Percentiles rank a stretch among this genome's conserved stretches.
Evolutionary conservation across 2,888 invertebrate species (phyloP).

Genomic region (Spodoptera picta): DNA sequence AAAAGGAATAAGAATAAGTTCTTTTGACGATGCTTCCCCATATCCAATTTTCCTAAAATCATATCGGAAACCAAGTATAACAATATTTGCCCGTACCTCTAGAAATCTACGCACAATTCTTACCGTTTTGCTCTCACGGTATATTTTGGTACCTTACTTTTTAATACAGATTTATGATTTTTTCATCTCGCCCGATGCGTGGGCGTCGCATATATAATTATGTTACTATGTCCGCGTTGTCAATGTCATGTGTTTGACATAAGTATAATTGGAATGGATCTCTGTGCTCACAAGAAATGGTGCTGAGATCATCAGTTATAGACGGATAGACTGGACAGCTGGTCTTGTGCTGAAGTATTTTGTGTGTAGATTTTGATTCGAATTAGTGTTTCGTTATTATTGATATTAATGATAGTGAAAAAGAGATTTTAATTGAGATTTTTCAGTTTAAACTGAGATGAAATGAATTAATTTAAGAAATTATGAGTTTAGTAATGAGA

Average conservation of each 20-base stretch:
- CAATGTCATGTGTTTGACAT: slow-evolving; percentile 43
- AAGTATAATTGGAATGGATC: slow-evolving; percentile 47
- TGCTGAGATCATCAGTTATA: slow-evolving; percentile 30
- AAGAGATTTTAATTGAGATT: too few relatives aligned
- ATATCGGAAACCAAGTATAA: neutral
- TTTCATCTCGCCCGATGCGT: slow-evolving; percentile 31
- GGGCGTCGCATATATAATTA: slow-evolving; percentile 31
- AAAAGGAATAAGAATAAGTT: too few relatives aligned
- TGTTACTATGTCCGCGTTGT: slow-evolving; percentile 42
- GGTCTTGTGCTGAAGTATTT: neutral
- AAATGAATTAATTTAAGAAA: too few relatives aligned
- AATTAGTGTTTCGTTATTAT: slow-evolving; percentile 1
- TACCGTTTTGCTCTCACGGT: slow-evolving; percentile 3
- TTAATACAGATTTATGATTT: slow-evolving; percentile 44
- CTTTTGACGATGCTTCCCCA: too few relatives aligned
- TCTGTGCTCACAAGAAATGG: slow-evolving; percentile 24
- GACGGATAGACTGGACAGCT: slow-evolving; percentile 5
- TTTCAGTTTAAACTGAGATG: too few relatives aligned
- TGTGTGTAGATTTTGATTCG: neutral
- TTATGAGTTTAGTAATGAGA: too few relatives aligned
- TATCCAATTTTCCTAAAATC: neutral
- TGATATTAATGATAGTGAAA: neutral
- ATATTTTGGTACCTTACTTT: slow-evolving; percentile 16
- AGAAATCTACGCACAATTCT: slow-evolving; percentile 7
- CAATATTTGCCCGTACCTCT: slow-evolving; percentile 4